Evolutionary conservation across 2,888 invertebrate species (phyloP), one percentile per base, ranked within the genome.

Genomic region (Agrochola litura): DNA sequence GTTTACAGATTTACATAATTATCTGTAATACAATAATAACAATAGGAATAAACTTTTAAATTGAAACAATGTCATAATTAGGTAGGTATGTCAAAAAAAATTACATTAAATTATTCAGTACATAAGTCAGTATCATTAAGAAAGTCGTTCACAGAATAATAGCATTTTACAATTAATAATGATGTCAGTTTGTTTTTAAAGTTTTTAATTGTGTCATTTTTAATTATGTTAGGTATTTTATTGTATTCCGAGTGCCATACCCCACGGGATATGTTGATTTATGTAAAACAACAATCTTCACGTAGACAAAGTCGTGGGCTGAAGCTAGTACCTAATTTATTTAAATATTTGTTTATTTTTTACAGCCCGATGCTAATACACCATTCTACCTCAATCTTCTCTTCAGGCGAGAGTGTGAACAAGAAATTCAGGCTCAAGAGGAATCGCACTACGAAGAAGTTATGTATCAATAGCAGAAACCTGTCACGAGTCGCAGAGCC

Each of bases 341-440:
- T 22, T 37, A 37, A 9, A 2, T 22, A 16, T n/a, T 25, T 72
- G 16, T 56, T 43, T 30, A 2, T 5, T n/a, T n/a, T 58, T 73
- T 73, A 10, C 74, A 74, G 74, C 22, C 25, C 6, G 10, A 37
- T 25, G 2, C 25, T 0, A 37, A 46, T 41, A 49, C 25, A 16
- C 74, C 74, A 25, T 74, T 74, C 46, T 74, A 74, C 49, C 46
- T 49, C 46, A 74, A 74, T 22, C 37, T 74, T 19, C 58, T 74
- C 10, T 74, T 74, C 16, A 58, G 46, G 16, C 41, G 56, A 58
- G 74, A 74, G 22, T 74, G 74, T 10, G 74, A 73, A 22, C 19
- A 14, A 19, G 73, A 73, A 73, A 73, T 74, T 14, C 74, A 22
- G 16, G 74, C 25, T 25, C 74, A 16, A 49, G 74, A 74, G 25